Base-by-base conservation (phyloP, 1,140 invertebrate genomes). In the Sitobion miscanthi region DNA sequence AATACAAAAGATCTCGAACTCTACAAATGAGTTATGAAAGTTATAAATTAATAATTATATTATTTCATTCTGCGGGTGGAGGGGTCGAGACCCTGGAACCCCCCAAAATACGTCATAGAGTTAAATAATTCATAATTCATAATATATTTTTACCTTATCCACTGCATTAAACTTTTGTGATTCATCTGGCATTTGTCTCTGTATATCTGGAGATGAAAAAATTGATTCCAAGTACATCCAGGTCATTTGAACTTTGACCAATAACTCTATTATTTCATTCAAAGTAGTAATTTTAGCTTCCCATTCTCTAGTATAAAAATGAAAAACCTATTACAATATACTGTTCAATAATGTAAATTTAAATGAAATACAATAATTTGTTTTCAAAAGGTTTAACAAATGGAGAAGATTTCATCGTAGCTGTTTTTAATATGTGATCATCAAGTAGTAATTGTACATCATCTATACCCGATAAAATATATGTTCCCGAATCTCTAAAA, bases 211-310 rank as follows among this genome's bases (percentile, higher is more conserved):
- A 45, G 98, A 99, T 8, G 98, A 98, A 95, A 99, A 99, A 94
- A 99, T 99, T 3, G 99, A 99, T 95, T 99, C 99, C 94, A 99
- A 96, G 95, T 99, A 99, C 96, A 99, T 97, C 99, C 99, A 99
- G 1, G 98, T 99, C 4, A 97, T 96, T 95, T 99, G 99, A n/a
- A 99, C 99, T 95, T 98, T 98, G 11, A 99, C 95, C 98, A 99
- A 99, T 95, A 99, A 98, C 95, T 99, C 99, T 94, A 99, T 95
- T 94, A 99, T 99, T 95, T 99, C 98, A 96, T 98, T 97, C 2
- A 98, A 95, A 3, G 97, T 94, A 94, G 97, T 96, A 1, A 98
- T 95, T 94, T 97, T 98, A 0, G 96, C 95, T 95, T 98, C 98
- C 98, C 98, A 98, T 94, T 96, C 96, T 91, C 97, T 97, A 90